Conservation (phyloP, 2,888 invertebrate species). For the Eledona agricola region DNA sequence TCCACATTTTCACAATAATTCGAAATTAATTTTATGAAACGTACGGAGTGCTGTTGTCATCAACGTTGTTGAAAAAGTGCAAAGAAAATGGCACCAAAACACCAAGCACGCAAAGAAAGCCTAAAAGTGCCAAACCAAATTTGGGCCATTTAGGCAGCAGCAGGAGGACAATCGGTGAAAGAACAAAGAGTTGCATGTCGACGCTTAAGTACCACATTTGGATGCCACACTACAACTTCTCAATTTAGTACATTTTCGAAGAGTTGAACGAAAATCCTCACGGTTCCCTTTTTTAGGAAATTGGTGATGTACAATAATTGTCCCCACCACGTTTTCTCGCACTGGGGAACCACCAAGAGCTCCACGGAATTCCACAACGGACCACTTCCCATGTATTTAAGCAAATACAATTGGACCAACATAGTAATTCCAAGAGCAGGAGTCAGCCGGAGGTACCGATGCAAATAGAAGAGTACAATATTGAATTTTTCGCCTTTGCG, state of each 20-base stretch:
- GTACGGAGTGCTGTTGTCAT: too few relatives aligned
- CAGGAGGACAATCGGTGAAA: conserved; percentile 21
- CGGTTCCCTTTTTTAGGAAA: too few relatives aligned
- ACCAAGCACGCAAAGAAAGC: too few relatives aligned
- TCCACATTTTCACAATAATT: too few relatives aligned
- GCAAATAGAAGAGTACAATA: conserved; percentile 21
- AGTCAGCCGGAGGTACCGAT: conserved; percentile 30
- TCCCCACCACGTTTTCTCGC: conserved; percentile 29
- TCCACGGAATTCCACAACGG: conserved; percentile 30
- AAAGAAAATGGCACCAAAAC: too few relatives aligned
- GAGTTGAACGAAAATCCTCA: too few relatives aligned
- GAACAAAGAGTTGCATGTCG: conserved; percentile 31
- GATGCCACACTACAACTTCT: conserved; percentile 25
- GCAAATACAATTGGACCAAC: conserved; percentile 20
- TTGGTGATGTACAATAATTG: conserved; percentile 23
- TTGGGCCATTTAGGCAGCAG: conserved; percentile 20
- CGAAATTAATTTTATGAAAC: too few relatives aligned
- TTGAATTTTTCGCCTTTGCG: conserved; percentile 29
- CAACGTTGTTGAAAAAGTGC: too few relatives aligned
- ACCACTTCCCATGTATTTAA: conserved; percentile 25
- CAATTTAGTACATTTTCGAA: neutral
- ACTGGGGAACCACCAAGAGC: conserved; percentile 4
- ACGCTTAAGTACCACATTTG: conserved; percentile 34
- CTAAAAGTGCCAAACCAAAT: too few relatives aligned
- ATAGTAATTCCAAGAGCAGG: conserved; percentile 26